Base-by-base conservation (phyloP, 2,888 invertebrate species). In the Thyatira batis region DNA sequence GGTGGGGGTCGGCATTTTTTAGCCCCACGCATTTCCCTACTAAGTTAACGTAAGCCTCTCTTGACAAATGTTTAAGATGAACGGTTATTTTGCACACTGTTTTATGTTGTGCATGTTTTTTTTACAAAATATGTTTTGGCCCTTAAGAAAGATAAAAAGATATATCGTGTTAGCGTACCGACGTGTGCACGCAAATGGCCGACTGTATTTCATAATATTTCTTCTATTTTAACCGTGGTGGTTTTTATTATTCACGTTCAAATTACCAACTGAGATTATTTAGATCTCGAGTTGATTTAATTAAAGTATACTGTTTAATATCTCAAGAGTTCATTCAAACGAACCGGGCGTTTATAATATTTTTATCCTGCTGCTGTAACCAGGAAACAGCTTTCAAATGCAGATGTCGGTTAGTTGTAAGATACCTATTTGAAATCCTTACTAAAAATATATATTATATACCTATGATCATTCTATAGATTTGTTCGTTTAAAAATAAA, bases 41-140 rank as follows among this genome's bases (percentile, higher is more conserved):
- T 85, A 84, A 88, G 86, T 84, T 87, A 85, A 79, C 83, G 71
- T 90, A 90, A 90, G 89, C 89, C 86, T 75, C 84, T 76, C 81
- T 78, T 90, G 91, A 92, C 91, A 92, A 90, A 92, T 92, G 89
- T 80, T 82, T 83, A 84, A 88, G 89, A 89, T 88, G 87, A 88
- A 90, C 87, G 85, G 89, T 88, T 89, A 87, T 89, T 87, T 86
- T 85, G 82, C 84, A 77, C 82, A 80, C 78, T 85, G 85, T 87
- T 86, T 85, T 11, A 82, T 85, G 79, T 81, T 84, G 66, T 79
- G 70, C 64, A 73, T 81, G 65, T 78, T 81, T 87, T 81, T 80
- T 76, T 70, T 69, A 57, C 5, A 20, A 48, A 60, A 70, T 73
- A 68, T 68, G 69, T 64, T 74, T 68, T 67, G 69, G 68, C 75